These are phyloP conservation scores for Drosophila nasuta DNA, from an alignment of 1,140 invertebrate species.

Conservation along the genomic window DNA sequence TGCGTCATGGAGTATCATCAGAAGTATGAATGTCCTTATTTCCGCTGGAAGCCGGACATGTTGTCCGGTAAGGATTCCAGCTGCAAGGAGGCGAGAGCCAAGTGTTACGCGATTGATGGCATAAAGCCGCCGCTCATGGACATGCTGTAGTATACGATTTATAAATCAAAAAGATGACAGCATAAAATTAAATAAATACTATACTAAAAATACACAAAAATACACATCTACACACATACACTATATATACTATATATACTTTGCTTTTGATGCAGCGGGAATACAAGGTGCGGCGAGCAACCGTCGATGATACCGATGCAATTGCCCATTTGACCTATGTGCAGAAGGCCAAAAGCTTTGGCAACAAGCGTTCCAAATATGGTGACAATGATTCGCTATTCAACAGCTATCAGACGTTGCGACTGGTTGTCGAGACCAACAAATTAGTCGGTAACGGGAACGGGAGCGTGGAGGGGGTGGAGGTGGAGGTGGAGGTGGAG, in stretches of 20 bases:
- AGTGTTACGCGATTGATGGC: constrained; percentile 67
- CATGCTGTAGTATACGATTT: neutral
- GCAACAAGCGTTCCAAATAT: constrained; percentile 59
- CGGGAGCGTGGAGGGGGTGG: no score
- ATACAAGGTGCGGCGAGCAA: constrained; percentile 48
- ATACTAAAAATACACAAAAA: neutral
- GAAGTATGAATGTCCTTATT: constrained; percentile 71
- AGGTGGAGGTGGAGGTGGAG: no score
- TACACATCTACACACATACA: constrained; percentile 28
- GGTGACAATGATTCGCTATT: constrained; percentile 27
- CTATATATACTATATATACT: constrained; percentile 4
- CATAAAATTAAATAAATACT: constrained; percentile 6
- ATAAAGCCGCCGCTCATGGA: constrained; percentile 11
- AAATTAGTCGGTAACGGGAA: no score
- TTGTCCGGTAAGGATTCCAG: constrained; percentile 15
- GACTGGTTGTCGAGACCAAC: constrained; percentile 26
- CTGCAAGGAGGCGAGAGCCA: constrained; percentile 28
- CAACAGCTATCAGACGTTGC: constrained; percentile 57
- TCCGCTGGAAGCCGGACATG: constrained; percentile 50
- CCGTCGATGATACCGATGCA: constrained; percentile 8
- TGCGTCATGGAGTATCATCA: constrained; percentile 64
- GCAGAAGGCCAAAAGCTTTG: constrained; percentile 46
- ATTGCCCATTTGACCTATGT: constrained; percentile 33
- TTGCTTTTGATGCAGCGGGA: constrained; percentile 8
- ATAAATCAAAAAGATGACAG: constrained; percentile 23